Percentiles rank a stretch among this genome's conserved stretches.
Evolutionary conservation across 2,888 invertebrate species (phyloP).

Genomic region (Metalampra italica): DNA sequence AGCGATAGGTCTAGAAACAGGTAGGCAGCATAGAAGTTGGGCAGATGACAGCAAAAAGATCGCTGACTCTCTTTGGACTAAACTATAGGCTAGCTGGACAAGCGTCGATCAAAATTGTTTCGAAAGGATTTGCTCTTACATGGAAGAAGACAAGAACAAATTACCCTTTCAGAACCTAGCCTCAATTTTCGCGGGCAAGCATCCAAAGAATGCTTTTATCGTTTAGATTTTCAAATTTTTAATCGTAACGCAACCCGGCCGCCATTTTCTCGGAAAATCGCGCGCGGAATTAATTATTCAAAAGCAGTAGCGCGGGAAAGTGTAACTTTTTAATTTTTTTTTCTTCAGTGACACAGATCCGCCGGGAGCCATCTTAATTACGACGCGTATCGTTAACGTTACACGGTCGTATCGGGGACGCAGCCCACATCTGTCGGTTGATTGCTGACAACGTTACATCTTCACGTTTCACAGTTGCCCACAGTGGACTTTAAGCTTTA

Average conservation of each 20-base stretch:
- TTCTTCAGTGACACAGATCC: conserved; percentile 40
- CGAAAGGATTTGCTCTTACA: conserved; percentile 20
- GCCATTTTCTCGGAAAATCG: conserved; percentile 9
- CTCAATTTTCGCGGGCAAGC: conserved; percentile 20
- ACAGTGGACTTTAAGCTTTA: conserved; percentile 34
- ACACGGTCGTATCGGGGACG: conserved; percentile 38
- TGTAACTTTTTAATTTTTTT: conserved; percentile 33
- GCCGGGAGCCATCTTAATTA: conserved; percentile 10
- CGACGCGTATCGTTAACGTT: conserved; percentile 19
- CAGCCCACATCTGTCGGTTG: conserved; percentile 53
- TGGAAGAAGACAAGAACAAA: conserved; percentile 13
- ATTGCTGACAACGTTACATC: conserved; percentile 34
- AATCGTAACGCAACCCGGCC: conserved; percentile 4
- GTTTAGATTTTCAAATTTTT: conserved; percentile 16
- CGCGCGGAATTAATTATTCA: conserved; percentile 31
- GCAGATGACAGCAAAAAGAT: too few relatives aligned
- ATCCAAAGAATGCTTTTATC: conserved; percentile 21
- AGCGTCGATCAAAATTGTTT: conserved; percentile 22
- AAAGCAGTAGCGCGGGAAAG: conserved; percentile 31
- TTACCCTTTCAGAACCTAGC: conserved; percentile 20
- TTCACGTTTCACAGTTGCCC: conserved; percentile 12
- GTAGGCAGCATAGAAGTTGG: too few relatives aligned
- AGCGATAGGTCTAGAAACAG: too few relatives aligned
- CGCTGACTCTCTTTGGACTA: too few relatives aligned
- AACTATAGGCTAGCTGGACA: conserved; percentile 16